Evolutionary conservation across 2,797 vertebrate genomes (phyloP).

Genomic region (Silurus lanzhouensis): DNA sequence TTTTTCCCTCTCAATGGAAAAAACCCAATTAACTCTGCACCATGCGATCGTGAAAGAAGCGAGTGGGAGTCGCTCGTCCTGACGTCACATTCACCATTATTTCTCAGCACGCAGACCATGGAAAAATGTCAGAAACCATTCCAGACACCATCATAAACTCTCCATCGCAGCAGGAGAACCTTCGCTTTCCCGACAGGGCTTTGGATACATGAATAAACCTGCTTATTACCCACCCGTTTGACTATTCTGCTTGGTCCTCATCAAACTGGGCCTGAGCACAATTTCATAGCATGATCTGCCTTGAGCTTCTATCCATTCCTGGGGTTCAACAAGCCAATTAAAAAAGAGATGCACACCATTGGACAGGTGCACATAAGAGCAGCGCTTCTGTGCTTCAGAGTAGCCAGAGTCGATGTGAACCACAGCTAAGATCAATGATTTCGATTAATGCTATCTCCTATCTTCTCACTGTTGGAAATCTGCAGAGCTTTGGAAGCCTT

Average conservation of each 20-base stretch:
- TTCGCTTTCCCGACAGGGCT: slow-evolving; percentile 9
- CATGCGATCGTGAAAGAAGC: background rate
- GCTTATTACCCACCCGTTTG: slow-evolving; percentile 17
- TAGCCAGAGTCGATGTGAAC: slow-evolving; percentile 28
- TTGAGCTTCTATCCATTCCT: slow-evolving; percentile 65
- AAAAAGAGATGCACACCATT: slow-evolving; percentile 57
- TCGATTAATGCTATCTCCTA: slow-evolving; percentile 48
- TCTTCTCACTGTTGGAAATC: slow-evolving; percentile 36
- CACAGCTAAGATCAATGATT: slow-evolving; percentile 54
- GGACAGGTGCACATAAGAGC: slow-evolving; percentile 6
- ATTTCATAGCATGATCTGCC: slow-evolving; percentile 66
- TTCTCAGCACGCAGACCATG: background rate
- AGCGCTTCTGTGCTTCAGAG: background rate
- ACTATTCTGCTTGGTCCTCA: slow-evolving; percentile 2
- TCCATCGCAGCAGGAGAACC: slow-evolving; percentile 23
- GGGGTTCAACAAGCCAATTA: slow-evolving; percentile 72
- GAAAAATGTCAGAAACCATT: slow-evolving; percentile 15
- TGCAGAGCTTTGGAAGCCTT: slow-evolving; percentile 27
- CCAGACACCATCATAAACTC: background rate
- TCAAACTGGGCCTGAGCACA: slow-evolving; percentile 25
- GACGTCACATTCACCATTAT: background rate
- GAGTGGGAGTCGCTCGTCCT: background rate
- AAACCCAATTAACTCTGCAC: background rate
- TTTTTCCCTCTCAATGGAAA: slow-evolving; percentile 2
- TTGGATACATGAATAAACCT: slow-evolving; percentile 23